These are phyloP conservation scores for Eublepharis macularius DNA, from an alignment of 2,113 vertebrate genomes.

Conservation along the genomic window DNA sequence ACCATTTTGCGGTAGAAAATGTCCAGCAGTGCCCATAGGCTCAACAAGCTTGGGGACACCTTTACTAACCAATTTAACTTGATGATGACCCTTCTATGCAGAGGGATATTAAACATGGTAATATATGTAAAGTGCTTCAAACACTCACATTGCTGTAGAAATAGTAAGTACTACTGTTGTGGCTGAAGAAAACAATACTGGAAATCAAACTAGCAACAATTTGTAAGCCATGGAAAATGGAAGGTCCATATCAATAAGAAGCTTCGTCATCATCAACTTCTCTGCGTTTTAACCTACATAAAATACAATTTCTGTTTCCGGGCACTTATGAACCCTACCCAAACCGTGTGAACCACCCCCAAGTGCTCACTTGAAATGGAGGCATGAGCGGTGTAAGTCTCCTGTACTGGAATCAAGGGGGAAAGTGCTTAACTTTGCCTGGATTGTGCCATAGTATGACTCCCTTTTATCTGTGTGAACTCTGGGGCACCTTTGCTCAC, in stretches of 20 bases:
- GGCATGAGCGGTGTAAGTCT: too few relatives aligned
- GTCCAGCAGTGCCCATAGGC: too few relatives aligned
- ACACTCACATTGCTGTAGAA: too few relatives aligned
- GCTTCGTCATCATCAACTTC: background rate
- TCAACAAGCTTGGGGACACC: too few relatives aligned
- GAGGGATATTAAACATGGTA: too few relatives aligned
- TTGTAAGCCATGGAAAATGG: background rate
- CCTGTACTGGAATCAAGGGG: background rate
- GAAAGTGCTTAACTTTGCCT: background rate
- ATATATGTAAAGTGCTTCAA: too few relatives aligned
- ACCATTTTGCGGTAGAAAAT: too few relatives aligned
- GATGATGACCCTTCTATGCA: too few relatives aligned
- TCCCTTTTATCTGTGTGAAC: background rate
- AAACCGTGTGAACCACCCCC: background rate
- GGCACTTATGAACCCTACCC: background rate
- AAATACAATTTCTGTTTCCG: background rate
- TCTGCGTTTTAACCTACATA: background rate
- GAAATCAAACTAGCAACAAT: background rate
- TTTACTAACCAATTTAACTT: too few relatives aligned
- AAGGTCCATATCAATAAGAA: background rate
- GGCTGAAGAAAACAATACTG: background rate
- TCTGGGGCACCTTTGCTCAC: background rate
- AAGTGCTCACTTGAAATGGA: background rate
- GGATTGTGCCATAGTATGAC: background rate
- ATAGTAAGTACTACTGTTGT: too few relatives aligned